A percentile compares a stretch with the other conserved stretches of the same genome.
Evolutionary conservation across 92 coral and sea anemone genomes (phyloP).

Genomic region (Pocillopora meandrina): DNA sequence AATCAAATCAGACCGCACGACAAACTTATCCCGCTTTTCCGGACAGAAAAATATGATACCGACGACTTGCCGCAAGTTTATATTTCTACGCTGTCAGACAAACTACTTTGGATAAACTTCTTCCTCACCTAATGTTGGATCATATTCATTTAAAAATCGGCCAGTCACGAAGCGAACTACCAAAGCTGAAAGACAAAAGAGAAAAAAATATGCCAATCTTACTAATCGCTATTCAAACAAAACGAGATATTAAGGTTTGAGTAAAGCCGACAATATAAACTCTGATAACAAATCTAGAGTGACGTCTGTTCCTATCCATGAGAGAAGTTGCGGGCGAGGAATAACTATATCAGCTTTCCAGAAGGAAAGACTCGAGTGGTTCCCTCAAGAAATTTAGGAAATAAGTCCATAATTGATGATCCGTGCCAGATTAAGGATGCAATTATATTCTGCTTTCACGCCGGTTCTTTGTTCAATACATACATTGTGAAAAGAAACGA

Average conservation of each 20-base stretch:
- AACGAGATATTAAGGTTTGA: slow-evolving; percentile 16
- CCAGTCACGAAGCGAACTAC: slow-evolving; percentile 98
- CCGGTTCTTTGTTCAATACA: not conserved
- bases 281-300: slow-evolving; percentile 10
- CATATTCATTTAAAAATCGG: slow-evolving; percentile 92
- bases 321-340: not conserved
- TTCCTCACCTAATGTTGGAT: slow-evolving; percentile 93
- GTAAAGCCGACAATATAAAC: slow-evolving; percentile 24
- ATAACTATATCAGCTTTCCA: slow-evolving; percentile 2
- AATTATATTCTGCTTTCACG: not conserved
- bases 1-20: not conserved
- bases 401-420: slow-evolving; percentile 17
- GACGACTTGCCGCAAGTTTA: not conserved
- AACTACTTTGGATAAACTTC: not conserved
- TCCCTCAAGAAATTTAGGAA: slow-evolving; percentile 2
- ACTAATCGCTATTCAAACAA: slow-evolving; percentile 56
- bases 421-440: not conserved
- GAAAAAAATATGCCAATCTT: slow-evolving; percentile 57
- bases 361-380: not conserved
- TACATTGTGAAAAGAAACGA: not conserved
- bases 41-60: not conserved
- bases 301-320: not conserved
- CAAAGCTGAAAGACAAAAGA: slow-evolving; percentile 71
- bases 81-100: not conserved
- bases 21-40: slow-evolving; percentile 10